A percentile compares a stretch with the other conserved stretches of the same genome.
Conservation (phyloP, 2,797 vertebrate species). For the Acestrorhynchus altus region DNA sequence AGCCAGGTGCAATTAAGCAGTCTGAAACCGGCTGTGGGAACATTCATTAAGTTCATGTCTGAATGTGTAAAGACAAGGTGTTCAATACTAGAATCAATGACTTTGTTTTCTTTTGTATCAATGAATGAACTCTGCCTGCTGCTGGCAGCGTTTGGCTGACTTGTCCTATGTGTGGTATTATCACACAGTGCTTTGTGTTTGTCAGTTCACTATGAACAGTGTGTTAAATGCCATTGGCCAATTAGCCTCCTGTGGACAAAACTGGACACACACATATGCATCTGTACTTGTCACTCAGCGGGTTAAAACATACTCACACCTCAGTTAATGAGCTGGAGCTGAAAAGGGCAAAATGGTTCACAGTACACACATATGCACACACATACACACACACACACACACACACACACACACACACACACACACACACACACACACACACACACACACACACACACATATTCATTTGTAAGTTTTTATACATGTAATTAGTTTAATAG, state of each 20-base stretch:
- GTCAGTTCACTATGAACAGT: slow-evolving; percentile 42
- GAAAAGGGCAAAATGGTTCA: slow-evolving; percentile 22
- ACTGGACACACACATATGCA: slow-evolving; percentile 19
- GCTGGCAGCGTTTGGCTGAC: slow-evolving; percentile 13
- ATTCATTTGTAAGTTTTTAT: not conserved
- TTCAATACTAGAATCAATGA: not conserved
- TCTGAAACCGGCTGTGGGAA: not conserved
- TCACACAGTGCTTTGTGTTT: slow-evolving; percentile 45
- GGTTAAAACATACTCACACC: slow-evolving; percentile 26
- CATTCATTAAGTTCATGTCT: not conserved
- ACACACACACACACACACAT: not conserved
- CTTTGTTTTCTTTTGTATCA: not conserved
- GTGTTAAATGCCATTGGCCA: slow-evolving; percentile 58
- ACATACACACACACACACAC: no score
- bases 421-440: not conserved
- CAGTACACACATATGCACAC: not conserved
- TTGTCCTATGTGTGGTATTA: slow-evolving; percentile 31
- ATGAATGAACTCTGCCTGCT: not conserved
- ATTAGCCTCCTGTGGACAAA: slow-evolving; percentile 52
- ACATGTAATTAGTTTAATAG: no score
- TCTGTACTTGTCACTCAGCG: not conserved
- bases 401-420: slow-evolving; percentile 6
- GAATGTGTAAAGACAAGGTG: not conserved
- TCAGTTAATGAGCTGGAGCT: slow-evolving; percentile 33
- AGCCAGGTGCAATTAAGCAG: not conserved